Evolutionary conservation across 2,797 vertebrate species (phyloP).

Genomic region (Pipistrellus nathusii): DNA sequence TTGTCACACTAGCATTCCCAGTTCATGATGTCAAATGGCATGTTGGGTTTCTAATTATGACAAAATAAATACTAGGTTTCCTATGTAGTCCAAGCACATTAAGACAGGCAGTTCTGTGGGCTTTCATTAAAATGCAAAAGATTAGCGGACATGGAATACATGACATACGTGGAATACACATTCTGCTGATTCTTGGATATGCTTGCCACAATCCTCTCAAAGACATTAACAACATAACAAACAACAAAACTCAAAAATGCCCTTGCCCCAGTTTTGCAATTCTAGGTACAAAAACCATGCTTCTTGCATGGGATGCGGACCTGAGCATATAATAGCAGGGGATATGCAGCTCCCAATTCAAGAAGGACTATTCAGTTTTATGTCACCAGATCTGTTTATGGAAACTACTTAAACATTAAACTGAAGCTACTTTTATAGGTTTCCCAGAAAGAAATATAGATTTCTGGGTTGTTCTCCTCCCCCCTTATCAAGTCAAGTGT

Average conservation of each 20-base stretch:
- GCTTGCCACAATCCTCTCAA: background rate
- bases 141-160: background rate
- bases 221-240: background rate
- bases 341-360: background rate
- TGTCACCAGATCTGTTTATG: background rate
- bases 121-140: conserved; percentile 14
- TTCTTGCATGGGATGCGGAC: background rate
- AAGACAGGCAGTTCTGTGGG: background rate
- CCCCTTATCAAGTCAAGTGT: background rate
- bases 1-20: conserved; percentile 6
- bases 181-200: background rate
- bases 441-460: background rate
- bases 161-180: background rate
- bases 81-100: background rate
- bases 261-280: background rate
- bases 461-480: background rate
- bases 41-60: conserved; percentile 50
- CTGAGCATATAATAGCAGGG: rapidly evolving
- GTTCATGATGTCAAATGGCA: conserved; percentile 28
- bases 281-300: background rate
- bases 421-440: background rate
- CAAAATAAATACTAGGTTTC: conserved; percentile 45
- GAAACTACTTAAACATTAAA: background rate
- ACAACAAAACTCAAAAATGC: background rate
- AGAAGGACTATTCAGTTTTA: background rate